Base-by-base conservation (phyloP, 2,797 vertebrate species). In the Danio choprae region DNA sequence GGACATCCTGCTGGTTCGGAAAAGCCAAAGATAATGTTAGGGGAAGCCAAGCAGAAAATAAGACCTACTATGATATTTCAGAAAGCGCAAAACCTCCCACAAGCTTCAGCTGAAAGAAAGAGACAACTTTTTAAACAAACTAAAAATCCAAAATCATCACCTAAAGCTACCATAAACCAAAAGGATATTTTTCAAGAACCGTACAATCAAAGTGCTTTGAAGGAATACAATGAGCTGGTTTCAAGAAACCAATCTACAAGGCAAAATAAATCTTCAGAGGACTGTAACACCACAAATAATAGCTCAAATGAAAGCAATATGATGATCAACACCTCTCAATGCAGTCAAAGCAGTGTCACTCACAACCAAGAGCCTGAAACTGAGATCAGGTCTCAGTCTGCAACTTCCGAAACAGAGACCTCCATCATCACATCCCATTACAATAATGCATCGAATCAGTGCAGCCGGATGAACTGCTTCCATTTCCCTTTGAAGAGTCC, bases 331-430 rank as follows among this genome's bases (percentile, higher is more conserved):
- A 12, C 55, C 18, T 44, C 7, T 9, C 55, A 73, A 16, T 48
- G 70, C 70, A 62, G 51, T 29, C 75, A 81, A 48, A 71, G 53
- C 16, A 48, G 43, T 77, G 51, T 7, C 44, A 73, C 7, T 46
- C 64, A 59, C 60, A 71, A 20, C 50, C 77, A 85, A 56, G 85
- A 68, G 51, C 70, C 72, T 50, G 74, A 75, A 79, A 67, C 80
- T 62, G 84, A 80, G 65, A 85, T 59, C 1, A 88, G 81, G 69
- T 44, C 77, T 72, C 83, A 58, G 16, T 78, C 68, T 74, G 40
- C 65, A 65, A 81, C 50, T 77, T 29, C 81, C 68, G 72, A 79
- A 74, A 85, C 44, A 46, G 86, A 89, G 38, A 43, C 58, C n/a
- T 40, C 64, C 12, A 72, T 69, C 51, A 71, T 46, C 16, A 59